phyloP scores from a whole-genome alignment of 2,797 vertebrate genomes.

The Gymnoscopelus braueri region DNA sequence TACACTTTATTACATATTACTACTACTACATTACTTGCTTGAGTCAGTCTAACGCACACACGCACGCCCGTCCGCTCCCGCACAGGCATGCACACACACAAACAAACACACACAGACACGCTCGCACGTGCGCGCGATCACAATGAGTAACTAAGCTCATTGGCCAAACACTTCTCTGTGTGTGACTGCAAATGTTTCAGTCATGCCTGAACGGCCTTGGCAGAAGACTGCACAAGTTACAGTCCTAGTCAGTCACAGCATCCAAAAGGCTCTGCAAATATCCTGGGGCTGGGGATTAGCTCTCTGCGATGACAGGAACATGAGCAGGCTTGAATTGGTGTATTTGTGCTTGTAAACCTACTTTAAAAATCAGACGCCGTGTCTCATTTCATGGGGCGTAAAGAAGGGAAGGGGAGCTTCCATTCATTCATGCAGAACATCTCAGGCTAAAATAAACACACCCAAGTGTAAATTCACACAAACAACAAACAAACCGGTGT shows the following conservation, averaged over 20 bases:
- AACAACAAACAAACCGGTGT: not conserved
- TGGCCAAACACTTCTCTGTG: too few species aligned
- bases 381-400: not conserved
- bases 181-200: too few species aligned
- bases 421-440: not conserved
- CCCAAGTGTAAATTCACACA: conserved; percentile 5
- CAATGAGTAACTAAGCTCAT: too few species aligned
- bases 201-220: too few species aligned
- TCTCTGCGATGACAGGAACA: conserved; percentile 34
- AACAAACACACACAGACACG: too few species aligned
- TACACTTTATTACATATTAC: too few species aligned
- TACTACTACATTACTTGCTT: too few species aligned
- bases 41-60: too few species aligned
- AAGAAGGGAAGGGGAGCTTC: not conserved
- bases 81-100: too few species aligned
- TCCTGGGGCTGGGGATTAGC: conserved; percentile 31
- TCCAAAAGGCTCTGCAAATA: conserved; percentile 56
- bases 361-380: conserved; percentile 1
- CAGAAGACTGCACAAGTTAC: too few species aligned
- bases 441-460: conserved; percentile 9
- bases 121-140: too few species aligned
- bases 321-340: conserved; percentile 14
- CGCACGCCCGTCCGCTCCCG: too few species aligned
- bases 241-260: conserved; percentile 23
- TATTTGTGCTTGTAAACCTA: conserved; percentile 1